Percentiles rank a stretch among this genome's conserved stretches.
phyloP scores from a whole-genome alignment of 2,888 invertebrate species.

The Dolichopus griseipennis region DNA sequence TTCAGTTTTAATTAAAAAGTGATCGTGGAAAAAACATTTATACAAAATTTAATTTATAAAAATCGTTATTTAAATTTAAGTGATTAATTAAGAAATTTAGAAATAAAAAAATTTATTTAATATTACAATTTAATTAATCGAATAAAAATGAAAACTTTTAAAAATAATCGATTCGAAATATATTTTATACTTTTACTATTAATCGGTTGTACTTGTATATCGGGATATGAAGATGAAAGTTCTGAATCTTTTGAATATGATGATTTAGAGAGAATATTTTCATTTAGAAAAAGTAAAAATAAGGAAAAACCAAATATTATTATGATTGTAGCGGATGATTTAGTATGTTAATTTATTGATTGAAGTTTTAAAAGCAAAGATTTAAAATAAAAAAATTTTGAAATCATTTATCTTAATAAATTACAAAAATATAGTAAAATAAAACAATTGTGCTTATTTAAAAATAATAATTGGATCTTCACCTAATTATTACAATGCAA shows the following conservation, averaged over 20 bases:
- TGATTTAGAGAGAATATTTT: neutral
- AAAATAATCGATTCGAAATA: neutral
- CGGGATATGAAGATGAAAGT: neutral
- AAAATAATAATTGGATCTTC: too few species aligned
- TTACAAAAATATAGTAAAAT: too few species aligned
- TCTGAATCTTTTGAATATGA: neutral
- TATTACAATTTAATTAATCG: neutral
- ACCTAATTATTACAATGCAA: too few species aligned
- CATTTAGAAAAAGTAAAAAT: neutral
- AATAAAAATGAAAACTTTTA: neutral
- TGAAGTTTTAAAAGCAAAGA: too few species aligned
- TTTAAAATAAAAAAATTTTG: too few species aligned
- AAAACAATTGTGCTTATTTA: too few species aligned
- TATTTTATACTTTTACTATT: neutral
- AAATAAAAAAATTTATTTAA: too few species aligned
- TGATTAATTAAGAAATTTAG: neutral
- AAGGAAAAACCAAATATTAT: slow-evolving; percentile 54
- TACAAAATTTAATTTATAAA: too few species aligned
- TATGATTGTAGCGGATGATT: slow-evolving; percentile 71
- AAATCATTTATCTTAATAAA: too few species aligned
- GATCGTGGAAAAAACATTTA: neutral
- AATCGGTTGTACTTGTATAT: too few species aligned
- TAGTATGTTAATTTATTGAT: slow-evolving; percentile 50
- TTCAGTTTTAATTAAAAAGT: neutral
- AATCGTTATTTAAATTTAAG: too few species aligned